phyloP scores from a whole-genome alignment of 2,888 invertebrate species.

The Temnothorax rugatulus region DNA sequence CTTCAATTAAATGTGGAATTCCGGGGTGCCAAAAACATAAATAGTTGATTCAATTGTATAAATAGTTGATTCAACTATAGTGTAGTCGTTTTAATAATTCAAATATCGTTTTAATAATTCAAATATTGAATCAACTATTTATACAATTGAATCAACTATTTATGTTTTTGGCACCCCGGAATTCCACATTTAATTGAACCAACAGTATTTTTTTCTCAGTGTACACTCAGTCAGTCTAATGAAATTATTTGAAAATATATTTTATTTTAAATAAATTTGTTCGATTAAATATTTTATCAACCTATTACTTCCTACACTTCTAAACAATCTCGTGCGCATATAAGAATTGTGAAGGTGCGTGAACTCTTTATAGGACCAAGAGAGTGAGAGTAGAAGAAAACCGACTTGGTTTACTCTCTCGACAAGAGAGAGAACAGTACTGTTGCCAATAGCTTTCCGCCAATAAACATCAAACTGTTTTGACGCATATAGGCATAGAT shows the following conservation, averaged over 20 bases:
- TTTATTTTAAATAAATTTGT: too few species aligned
- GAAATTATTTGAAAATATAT: neutral
- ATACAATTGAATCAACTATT: too few species aligned
- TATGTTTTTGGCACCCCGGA: too few species aligned
- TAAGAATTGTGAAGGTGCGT: slow-evolving; percentile 6
- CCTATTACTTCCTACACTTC: neutral
- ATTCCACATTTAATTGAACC: too few species aligned
- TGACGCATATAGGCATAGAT: neutral
- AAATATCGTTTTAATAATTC: too few species aligned
- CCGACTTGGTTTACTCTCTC: neutral
- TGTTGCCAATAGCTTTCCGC: slow-evolving; percentile 12
- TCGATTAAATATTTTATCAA: neutral
- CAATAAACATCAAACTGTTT: neutral
- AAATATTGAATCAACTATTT: too few species aligned
- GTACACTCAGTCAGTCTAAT: neutral
- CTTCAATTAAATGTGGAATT: too few species aligned
- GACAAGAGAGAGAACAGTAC: neutral
- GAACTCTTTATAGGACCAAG: slow-evolving; percentile 10
- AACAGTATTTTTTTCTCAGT: neutral
- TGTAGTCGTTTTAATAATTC: too few species aligned
- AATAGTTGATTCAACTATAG: too few species aligned
- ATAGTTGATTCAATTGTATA: too few species aligned
- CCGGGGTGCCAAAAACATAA: too few species aligned
- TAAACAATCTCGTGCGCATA: neutral
- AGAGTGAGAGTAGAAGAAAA: slow-evolving; percentile 26